Base-by-base conservation (phyloP, 2,113 vertebrate species). In the Lophotis ruficrista region DNA sequence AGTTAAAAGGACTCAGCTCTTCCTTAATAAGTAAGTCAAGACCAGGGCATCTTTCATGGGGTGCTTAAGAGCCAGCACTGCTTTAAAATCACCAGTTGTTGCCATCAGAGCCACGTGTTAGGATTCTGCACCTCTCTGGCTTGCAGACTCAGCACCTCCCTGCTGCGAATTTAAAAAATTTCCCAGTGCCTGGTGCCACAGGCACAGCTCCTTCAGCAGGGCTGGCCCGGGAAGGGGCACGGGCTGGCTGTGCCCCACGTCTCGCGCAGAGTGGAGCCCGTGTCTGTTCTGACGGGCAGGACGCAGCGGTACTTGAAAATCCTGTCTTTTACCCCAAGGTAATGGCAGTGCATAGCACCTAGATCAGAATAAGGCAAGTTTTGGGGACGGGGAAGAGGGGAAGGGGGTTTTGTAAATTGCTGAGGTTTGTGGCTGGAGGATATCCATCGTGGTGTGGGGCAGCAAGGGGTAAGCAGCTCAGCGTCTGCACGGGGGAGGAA, bases 251-350 rank as follows among this genome's bases (percentile, higher is more conserved):
- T 10, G 14, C 24, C 23, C 31, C 33, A 12, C 8, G 14, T 10
- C 21, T 33, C 6, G 4, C 1, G 3, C 13, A 1, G 50, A 22
- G 18, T 1, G 2, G 54, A 43, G 66, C 43, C 7, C 3, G 1
- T 5, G 24, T 7, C 25, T 25, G 25, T 6, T 35, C 37, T 28
- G 48, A 35, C 41, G 20, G 35, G 64, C 50, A 62, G 57, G 43
- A 8, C 0, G 0, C 2, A 2, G 47, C 1, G 3, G 16, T 48
- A 12, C 43, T 35, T 28, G 35, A 56, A 50, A 56, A 21, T 28
- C 31, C 9, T 15, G 30, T 15, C 22, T 64, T 43, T 50, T 35
- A 33, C 58, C 33, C 56, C 33, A 21, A 25, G 27, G 16, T 45
- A 17, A 18, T 0, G 35, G 50, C 43, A 43, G 28, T 1, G 27